Conservation (phyloP, 2,888 invertebrate genomes). For the Ditylenchus weischeri region DNA sequence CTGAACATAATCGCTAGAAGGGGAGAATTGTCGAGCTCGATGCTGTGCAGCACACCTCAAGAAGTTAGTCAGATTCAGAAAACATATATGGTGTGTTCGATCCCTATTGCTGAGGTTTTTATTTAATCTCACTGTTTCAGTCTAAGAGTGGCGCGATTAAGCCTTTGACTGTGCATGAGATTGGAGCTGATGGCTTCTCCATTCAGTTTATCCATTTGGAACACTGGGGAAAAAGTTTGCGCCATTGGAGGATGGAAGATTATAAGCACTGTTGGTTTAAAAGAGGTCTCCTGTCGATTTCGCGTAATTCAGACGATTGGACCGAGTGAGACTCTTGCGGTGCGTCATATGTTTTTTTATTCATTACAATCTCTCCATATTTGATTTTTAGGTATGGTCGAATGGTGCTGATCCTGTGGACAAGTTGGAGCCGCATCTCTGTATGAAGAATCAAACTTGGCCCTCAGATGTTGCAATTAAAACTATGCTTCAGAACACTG, state of each 20-base stretch:
- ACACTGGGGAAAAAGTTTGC: conserved; percentile 48
- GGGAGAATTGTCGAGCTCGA: no score
- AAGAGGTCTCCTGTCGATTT: conserved; percentile 46
- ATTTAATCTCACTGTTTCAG: conserved; percentile 3
- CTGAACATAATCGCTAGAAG: background rate
- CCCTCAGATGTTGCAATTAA: conserved; percentile 45
- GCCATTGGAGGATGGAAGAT: conserved; percentile 46
- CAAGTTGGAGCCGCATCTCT: conserved; percentile 19
- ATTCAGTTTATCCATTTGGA: conserved; percentile 49
- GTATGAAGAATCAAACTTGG: conserved; percentile 43
- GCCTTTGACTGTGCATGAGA: conserved; percentile 36
- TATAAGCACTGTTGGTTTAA: conserved; percentile 37
- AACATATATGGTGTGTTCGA: background rate
- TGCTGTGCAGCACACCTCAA: background rate
- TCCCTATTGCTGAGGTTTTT: background rate
- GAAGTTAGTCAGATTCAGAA: background rate
- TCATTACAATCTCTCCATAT: background rate
- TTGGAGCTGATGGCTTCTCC: conserved; percentile 44
- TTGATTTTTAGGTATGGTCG: conserved; percentile 30
- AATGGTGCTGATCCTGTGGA: conserved; percentile 23
- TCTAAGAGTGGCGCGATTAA: background rate
- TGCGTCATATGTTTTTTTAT: conserved; percentile 17
- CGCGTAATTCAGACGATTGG: conserved; percentile 27
- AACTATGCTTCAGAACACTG: conserved; percentile 12
- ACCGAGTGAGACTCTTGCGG: conserved; percentile 34